Conservation (phyloP, 1,140 invertebrate genomes). For the Wasmannia auropunctata region DNA sequence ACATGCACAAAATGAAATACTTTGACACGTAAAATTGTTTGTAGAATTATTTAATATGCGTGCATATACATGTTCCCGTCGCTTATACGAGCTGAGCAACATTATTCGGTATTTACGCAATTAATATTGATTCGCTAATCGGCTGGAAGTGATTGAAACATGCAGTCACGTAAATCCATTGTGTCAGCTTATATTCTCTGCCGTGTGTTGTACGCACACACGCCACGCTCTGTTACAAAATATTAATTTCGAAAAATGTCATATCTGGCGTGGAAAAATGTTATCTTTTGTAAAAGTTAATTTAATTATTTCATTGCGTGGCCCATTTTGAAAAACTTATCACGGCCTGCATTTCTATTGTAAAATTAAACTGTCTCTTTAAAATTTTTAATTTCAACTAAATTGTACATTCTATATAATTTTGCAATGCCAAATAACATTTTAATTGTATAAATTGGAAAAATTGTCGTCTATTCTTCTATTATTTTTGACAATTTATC, state of each 20-base stretch:
- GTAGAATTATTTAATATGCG: constrained; percentile 4
- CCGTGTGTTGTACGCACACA: too few species aligned
- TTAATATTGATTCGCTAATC: constrained; percentile 66
- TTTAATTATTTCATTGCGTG: not conserved
- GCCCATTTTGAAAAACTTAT: not conserved
- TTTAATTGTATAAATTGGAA: not conserved
- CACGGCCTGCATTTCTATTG: not conserved
- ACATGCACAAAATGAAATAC: not conserved
- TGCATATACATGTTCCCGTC: not conserved
- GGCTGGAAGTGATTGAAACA: constrained; percentile 31
- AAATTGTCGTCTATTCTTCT: not conserved
- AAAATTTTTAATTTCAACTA: not conserved
- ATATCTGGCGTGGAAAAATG: not conserved
- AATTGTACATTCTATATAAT: too few species aligned
- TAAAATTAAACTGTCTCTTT: not conserved
- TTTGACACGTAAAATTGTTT: constrained; percentile 22
- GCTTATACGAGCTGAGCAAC: not conserved
- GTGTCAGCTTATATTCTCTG: not conserved
- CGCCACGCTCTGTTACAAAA: constrained; percentile 12
- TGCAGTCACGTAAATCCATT: constrained; percentile 22
- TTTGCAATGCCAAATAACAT: not conserved
- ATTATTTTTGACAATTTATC: not conserved
- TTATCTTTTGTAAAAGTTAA: constrained; percentile 17
- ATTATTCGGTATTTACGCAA: constrained; percentile 38
- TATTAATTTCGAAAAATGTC: constrained; percentile 29